A percentile compares a stretch with the other conserved stretches of the same genome.
phyloP scores from a whole-genome alignment of 1,140 invertebrate species.

The Hetaerina americana region DNA sequence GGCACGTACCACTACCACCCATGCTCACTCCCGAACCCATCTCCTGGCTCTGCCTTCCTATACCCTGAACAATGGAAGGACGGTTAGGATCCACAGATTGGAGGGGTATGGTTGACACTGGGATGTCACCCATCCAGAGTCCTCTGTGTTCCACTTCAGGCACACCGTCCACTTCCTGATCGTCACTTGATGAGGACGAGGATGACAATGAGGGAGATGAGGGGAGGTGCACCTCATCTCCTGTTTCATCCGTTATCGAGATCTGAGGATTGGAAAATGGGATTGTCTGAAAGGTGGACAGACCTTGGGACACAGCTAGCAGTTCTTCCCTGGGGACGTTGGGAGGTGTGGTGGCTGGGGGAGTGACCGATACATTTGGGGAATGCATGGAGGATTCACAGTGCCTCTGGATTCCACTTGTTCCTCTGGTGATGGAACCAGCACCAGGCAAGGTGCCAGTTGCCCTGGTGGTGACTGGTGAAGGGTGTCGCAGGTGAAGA shows the following conservation, averaged over 20 bases:
- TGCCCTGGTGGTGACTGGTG: constrained; percentile 27
- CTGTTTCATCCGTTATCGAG: constrained; percentile 75
- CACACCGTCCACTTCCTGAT: background rate
- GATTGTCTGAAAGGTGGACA: background rate
- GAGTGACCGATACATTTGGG: constrained; percentile 34
- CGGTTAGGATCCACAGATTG: constrained; percentile 50
- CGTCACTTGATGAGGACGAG: constrained; percentile 29
- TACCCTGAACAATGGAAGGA: constrained; percentile 66
- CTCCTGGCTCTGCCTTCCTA: constrained; percentile 31
- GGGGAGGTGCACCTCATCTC: constrained; percentile 65
- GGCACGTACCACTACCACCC: background rate
- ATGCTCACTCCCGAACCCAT: constrained; percentile 1
- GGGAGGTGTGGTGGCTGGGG: constrained; percentile 42
- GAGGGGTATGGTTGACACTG: constrained; percentile 43
- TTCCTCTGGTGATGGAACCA: background rate
- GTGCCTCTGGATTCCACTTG: background rate
- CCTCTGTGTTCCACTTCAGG: background rate
- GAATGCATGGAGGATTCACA: background rate
- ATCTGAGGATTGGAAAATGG: constrained; percentile 53
- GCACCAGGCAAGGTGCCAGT: background rate
- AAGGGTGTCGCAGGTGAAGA: constrained; percentile 30
- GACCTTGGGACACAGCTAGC: constrained; percentile 31
- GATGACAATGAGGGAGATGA: constrained; percentile 27
- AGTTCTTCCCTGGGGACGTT: constrained; percentile 71
- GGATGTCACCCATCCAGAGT: background rate